Base-by-base conservation (phyloP, 2,113 vertebrate genomes). In the Apteryx mantelli region DNA sequence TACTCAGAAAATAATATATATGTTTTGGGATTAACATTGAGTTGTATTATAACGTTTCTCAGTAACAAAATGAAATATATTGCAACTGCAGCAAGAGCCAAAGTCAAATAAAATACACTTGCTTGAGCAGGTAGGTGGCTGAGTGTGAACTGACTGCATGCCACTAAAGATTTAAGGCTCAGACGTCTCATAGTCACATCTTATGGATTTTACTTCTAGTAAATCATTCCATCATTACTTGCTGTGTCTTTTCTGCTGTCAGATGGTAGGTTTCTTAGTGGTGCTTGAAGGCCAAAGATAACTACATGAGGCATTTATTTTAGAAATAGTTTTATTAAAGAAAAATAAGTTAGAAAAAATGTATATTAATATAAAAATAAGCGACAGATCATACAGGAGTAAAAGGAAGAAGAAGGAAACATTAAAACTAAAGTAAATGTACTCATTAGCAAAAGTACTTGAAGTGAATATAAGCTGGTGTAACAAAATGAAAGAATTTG, bases 401-500 rank as follows among this genome's bases (percentile, higher is more conserved):
- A 48, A 61, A 86, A 83, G 10, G 11, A 58, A 60, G 17, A 92
- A 94, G 90, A 88, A 50, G 1, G 9, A 53, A 66, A 44, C 9
- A 32, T 55, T 64, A 46, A 83, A 76, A 26, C 4, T 14, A 66
- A 81, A 64, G n/a, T 44, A 48, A 46, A 64, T 42, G 2, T 40
- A 48, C 46, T 69, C 19, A 89, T 91, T 84, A 94, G 86, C 92
- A 79, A 82, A 86, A 93, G 9, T 68, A 5, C 5, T 66, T 8
- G 63, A 88, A 65, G 1, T 52, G 5, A 87, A 32, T 80, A 64
- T 65, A 40, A 86, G 8, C 6, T 79, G 28, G 65, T 44, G 95
- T 56, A 91, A 73, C 36, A 83, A 82, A 96, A 96, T 69, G 3
- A 95, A 94, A 82, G 7, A 38, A 75, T 86, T 58, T 87, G 5